A percentile compares a stretch with the other conserved stretches of the same genome.
Conservation (phyloP, 2,888 invertebrate genomes). For the Plebejus anna region DNA sequence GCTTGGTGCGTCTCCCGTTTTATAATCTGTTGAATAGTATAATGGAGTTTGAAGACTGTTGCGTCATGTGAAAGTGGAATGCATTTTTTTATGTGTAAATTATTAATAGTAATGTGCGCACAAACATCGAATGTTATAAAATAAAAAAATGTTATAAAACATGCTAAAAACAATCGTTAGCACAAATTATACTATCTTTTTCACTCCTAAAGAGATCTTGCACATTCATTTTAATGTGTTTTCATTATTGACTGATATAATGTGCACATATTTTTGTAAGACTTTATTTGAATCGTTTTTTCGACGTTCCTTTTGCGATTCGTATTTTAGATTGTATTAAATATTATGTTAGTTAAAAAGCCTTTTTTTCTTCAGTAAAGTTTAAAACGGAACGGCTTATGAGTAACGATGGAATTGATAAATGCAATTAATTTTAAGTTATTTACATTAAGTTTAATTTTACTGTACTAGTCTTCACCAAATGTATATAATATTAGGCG, state of each 20-base stretch:
- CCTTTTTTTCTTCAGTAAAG: not conserved
- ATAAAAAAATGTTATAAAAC: not conserved
- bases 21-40: conserved; percentile 1
- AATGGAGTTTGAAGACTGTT: conserved; percentile 27
- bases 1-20: not conserved
- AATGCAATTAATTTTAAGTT: conserved; percentile 25
- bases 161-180: not conserved
- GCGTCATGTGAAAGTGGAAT: not conserved
- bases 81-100: not conserved
- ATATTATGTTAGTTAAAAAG: not conserved
- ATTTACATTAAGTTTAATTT: not conserved
- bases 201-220: not conserved
- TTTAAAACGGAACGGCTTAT: not conserved
- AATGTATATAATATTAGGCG: conserved; percentile 44
- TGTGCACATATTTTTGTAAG: conserved; percentile 14
- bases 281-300: conserved; percentile 2
- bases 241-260: not conserved
- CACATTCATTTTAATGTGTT: not conserved
- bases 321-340: conserved; percentile 10
- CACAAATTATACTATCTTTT: not conserved
- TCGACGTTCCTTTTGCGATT: conserved; percentile 9
- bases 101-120: not conserved
- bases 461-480: conserved; percentile 49
- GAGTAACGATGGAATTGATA: conserved; percentile 29
- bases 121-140: conserved; percentile 6